Percentiles rank a stretch among this genome's conserved stretches.
phyloP scores from a whole-genome alignment of 2,113 vertebrate genomes.

The Erinaceus europaeus region DNA sequence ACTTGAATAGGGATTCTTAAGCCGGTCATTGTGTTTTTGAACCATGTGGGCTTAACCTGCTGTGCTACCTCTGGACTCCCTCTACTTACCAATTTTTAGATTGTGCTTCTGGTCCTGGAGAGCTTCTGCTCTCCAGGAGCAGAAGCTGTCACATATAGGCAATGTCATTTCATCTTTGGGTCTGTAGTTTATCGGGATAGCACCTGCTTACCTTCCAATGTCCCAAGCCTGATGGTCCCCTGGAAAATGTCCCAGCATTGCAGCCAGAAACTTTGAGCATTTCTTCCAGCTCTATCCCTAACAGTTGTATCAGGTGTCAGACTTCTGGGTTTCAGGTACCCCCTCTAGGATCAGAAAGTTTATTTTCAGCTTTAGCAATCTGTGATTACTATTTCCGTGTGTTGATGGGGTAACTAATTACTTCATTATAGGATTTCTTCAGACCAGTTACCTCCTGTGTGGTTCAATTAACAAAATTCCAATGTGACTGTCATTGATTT shows the following conservation, averaged over 20 bases:
- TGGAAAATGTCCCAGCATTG: background rate
- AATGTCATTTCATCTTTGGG: background rate
- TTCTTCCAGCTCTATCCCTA: background rate
- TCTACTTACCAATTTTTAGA: no score
- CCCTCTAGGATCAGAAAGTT: constrained; percentile 53
- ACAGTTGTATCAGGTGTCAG: background rate
- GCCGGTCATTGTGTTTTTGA: no score
- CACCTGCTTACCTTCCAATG: background rate
- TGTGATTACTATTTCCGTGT: constrained; percentile 72
- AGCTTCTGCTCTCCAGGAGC: background rate
- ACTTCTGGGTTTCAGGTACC: background rate
- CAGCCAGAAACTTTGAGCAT: background rate
- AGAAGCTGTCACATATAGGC: fast-evolving
- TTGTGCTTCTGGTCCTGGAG: no score
- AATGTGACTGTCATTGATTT: constrained; percentile 71
- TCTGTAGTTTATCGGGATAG: background rate
- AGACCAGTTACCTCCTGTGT: constrained; percentile 74
- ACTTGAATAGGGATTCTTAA: no score
- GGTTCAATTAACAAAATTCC: constrained; percentile 70
- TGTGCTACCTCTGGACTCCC: no score
- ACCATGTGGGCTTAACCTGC: no score
- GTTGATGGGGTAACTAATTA: constrained; percentile 79
- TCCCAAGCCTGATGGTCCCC: background rate
- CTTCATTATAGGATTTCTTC: constrained; percentile 79
- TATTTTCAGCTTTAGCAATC: constrained; percentile 61